Conservation (phyloP, 2,113 vertebrate genomes). For the Microcebus ravelobensis region DNA sequence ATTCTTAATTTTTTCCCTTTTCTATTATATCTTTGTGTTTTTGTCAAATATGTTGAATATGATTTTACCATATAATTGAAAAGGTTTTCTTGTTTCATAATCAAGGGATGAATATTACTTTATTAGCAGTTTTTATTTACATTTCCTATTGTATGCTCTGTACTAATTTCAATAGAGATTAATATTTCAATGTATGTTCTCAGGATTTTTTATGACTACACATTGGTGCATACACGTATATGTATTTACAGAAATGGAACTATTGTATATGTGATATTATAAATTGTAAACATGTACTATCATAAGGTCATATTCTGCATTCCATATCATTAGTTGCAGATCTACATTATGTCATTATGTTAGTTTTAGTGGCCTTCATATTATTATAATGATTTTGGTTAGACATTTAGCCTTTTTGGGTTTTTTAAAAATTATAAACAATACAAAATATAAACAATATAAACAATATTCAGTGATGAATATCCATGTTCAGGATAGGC, state of each 20-base stretch:
- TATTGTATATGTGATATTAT: not conserved
- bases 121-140: not conserved
- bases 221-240: not conserved
- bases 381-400: not conserved
- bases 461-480: not conserved
- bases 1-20: not conserved
- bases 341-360: not conserved
- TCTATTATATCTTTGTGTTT: not conserved
- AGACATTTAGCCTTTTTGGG: not conserved
- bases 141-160: not conserved
- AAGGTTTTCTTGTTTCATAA: not conserved
- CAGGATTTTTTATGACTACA: not conserved
- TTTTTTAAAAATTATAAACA: not conserved
- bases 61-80: not conserved
- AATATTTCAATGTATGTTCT: not conserved
- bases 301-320: not conserved
- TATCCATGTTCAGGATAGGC: not conserved
- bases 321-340: not conserved
- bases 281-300: not conserved
- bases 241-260: not conserved
- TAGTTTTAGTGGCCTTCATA: constrained; percentile 9
- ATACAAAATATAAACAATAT: too few species aligned
- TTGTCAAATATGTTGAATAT: not conserved
- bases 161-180: not conserved
- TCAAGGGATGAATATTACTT: not conserved